phyloP scores from a whole-genome alignment of 2,888 invertebrate species.

The Monochamus alternatus region DNA sequence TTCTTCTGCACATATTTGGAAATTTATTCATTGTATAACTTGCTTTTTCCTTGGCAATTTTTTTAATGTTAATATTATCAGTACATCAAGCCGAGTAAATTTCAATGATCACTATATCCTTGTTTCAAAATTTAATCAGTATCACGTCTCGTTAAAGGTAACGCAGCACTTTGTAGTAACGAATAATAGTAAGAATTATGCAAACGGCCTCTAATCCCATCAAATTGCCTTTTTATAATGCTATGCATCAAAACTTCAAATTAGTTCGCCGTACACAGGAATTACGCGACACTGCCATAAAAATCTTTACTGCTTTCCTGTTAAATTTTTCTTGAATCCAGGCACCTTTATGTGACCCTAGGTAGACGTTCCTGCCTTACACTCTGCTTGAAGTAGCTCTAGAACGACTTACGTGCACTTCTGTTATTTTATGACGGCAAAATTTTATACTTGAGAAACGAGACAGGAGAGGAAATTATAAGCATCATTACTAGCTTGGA shows the following conservation, averaged over 20 bases:
- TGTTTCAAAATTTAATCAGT: no score
- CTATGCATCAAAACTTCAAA: constrained; percentile 7
- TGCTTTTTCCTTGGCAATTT: no score
- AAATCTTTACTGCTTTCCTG: constrained; percentile 8
- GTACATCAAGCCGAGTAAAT: no score
- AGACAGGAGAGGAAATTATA: background rate
- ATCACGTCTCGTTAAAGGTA: background rate
- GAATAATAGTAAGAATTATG: background rate
- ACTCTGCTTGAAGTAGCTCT: background rate
- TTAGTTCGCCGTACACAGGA: constrained; percentile 4
- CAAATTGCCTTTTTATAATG: constrained; percentile 11
- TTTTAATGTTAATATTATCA: no score
- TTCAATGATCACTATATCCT: no score
- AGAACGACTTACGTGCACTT: background rate
- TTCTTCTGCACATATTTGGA: no score
- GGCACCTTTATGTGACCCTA: constrained; percentile 11
- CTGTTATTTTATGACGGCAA: background rate
- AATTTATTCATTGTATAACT: no score
- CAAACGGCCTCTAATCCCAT: background rate
- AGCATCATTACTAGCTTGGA: background rate
- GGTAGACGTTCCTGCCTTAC: constrained; percentile 10
- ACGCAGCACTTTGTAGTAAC: background rate
- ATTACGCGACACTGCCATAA: background rate
- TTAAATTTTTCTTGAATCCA: constrained; percentile 8
- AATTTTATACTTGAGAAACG: background rate